phyloP scores from a whole-genome alignment of 1,140 invertebrate species.

The Acromyrmex echinatior region DNA sequence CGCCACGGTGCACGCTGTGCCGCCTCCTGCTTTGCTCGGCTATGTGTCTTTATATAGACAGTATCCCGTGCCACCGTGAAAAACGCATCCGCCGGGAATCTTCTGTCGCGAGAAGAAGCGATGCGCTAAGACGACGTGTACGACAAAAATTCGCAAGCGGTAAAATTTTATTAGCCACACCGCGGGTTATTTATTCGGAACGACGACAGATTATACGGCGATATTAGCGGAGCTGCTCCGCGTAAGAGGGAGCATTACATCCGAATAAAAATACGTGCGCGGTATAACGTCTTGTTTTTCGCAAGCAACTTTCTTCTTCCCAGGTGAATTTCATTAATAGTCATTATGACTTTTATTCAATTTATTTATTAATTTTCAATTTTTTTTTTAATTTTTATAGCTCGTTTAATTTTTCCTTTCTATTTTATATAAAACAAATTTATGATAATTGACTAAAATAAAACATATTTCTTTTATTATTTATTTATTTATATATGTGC shows the following conservation, averaged over 20 bases:
- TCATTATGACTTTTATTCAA: background rate
- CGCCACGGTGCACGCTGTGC: constrained; percentile 51
- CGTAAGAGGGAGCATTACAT: constrained; percentile 31
- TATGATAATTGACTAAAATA: background rate
- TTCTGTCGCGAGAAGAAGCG: constrained; percentile 66
- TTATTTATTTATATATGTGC: background rate
- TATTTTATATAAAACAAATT: background rate
- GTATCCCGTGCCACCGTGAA: constrained; percentile 74
- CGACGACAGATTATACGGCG: constrained; percentile 76
- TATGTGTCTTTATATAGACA: constrained; percentile 85
- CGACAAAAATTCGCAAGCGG: constrained; percentile 72
- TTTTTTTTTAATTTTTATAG: background rate
- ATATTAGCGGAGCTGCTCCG: constrained; percentile 67
- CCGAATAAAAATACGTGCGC: constrained; percentile 53
- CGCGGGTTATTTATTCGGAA: constrained; percentile 76
- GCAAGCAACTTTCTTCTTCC: background rate
- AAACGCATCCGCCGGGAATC: constrained; percentile 68
- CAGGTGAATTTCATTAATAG: background rate
- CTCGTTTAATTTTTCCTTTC: background rate
- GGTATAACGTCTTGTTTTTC: background rate
- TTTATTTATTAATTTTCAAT: constrained; percentile 14
- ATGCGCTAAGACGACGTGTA: background rate
- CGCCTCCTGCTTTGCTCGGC: constrained; percentile 71
- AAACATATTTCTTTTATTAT: no score
- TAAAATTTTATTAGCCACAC: constrained; percentile 76